Base-by-base conservation (phyloP, 2,888 invertebrate genomes). In the Cephus nigrinus region DNA sequence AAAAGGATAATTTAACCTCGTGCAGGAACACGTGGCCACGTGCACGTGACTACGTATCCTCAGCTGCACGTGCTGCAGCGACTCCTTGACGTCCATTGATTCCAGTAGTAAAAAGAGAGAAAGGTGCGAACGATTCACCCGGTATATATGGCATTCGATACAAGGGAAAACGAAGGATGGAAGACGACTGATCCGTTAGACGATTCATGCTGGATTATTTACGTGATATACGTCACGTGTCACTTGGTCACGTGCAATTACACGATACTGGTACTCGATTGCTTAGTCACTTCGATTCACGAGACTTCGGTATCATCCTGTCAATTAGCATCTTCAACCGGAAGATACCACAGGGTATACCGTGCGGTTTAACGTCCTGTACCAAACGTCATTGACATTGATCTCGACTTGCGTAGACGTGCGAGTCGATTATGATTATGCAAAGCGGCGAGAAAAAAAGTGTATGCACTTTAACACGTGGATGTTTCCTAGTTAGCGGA, bases 11-110 rank as follows among this genome's bases (percentile, higher is more conserved):
- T 71, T 32, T 33, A 31, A 33, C 71, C 71, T 75, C 81, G 74
- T 73, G 76, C 74, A 78, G 79, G 79, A 78, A 84, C 87, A 73
- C 75, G 75, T 68, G 31, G 73, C 69, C 68, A 87, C 90, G 86
- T 73, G 86, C 89, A 88, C 89, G 89, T 89, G 90, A 90, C 87
- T 83, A 84, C 84, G 83, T 86, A 83, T 84, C 85, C 84, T 85
- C 82, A 77, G 72, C 87, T 55, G 83, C 90, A 87, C 89, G 88
- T 83, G 84, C 83, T 23, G 71, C 71, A 23, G 11, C 11, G 71
- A 71, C 35, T 40, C 36, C 34, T 35, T 35, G 30, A 31, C 23
- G 74, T 33, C 74, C 12, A 40, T 33, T 30, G 34, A 40, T 30
- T 33, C 31, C 71, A 30, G 71, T 5, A 33, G 74, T 71, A 71